phyloP scores from a whole-genome alignment of 2,113 vertebrate species.

The Osmerus eperlanus region DNA sequence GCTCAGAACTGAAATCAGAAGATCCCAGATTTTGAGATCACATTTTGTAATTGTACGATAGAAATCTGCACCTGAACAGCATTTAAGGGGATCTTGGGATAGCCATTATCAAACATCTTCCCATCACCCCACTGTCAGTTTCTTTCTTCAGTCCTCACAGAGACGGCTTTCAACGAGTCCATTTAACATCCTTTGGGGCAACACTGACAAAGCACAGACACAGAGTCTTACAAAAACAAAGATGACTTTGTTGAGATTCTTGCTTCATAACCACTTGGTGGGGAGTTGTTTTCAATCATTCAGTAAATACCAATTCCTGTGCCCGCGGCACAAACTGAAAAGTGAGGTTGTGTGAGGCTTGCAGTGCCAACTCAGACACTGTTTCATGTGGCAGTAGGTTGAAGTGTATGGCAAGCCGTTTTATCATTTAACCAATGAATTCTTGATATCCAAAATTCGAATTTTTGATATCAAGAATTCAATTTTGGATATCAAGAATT shows the following conservation, averaged over 20 bases:
- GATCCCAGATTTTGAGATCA: no score
- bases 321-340: conserved; percentile 47
- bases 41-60: no score
- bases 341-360: conserved; percentile 27
- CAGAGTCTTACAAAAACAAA: conserved; percentile 28
- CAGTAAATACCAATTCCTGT: conserved; percentile 14
- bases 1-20: no score
- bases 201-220: conserved; percentile 21
- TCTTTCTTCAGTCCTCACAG: background rate
- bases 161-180: no score
- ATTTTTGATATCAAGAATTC: no score
- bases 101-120: no score
- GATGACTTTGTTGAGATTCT: conserved; percentile 38
- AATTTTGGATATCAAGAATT: no score
- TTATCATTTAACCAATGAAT: no score
- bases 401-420: no score
- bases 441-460: no score
- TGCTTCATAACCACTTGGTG: conserved; percentile 50
- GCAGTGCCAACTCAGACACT: conserved; percentile 33
- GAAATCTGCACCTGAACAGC: no score
- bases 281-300: conserved; percentile 32
- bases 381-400: conserved; percentile 35
- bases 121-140: background rate
- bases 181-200: conserved; percentile 24
- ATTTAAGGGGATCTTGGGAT: no score